Evolutionary conservation across 2,113 vertebrate genomes (phyloP).

Genomic region (Zootoca vivipara): DNA sequence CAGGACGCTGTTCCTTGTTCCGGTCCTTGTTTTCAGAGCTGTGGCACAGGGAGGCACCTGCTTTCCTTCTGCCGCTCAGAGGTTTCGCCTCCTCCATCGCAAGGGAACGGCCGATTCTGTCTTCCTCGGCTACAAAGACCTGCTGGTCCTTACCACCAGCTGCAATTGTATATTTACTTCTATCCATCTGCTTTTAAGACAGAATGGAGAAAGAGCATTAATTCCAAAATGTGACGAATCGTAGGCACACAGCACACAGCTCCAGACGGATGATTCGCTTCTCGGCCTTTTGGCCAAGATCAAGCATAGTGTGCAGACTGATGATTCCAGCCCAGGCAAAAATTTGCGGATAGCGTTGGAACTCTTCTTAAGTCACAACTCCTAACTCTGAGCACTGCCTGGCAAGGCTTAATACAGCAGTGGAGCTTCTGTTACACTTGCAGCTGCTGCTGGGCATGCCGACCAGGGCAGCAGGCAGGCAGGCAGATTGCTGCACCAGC

Average conservation of each 20-base stretch:
- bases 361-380: not conserved
- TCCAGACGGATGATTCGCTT: too few relatives aligned
- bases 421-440: too few relatives aligned
- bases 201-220: not conserved
- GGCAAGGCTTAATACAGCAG: too few relatives aligned
- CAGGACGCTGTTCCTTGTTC: not conserved
- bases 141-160: conserved; percentile 37
- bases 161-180: not conserved
- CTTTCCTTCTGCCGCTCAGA: conserved; percentile 21
- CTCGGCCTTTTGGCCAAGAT: too few relatives aligned
- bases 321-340: not conserved
- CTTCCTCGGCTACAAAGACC: conserved; percentile 32
- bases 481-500: too few relatives aligned
- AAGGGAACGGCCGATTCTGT: not conserved
- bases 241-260: too few relatives aligned
- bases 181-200: conserved; percentile 27
- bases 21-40: conserved; percentile 1
- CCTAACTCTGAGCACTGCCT: too few relatives aligned
- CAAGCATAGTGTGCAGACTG: not conserved
- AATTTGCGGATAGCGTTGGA: not conserved
- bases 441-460: too few relatives aligned
- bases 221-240: too few relatives aligned
- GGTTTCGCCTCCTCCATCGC: not conserved
- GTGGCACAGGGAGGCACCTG: not conserved
- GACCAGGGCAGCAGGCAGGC: too few relatives aligned